Evolutionary conservation across 2,797 vertebrate species (phyloP).

Genomic region (Pangasius sanitwongsei): DNA sequence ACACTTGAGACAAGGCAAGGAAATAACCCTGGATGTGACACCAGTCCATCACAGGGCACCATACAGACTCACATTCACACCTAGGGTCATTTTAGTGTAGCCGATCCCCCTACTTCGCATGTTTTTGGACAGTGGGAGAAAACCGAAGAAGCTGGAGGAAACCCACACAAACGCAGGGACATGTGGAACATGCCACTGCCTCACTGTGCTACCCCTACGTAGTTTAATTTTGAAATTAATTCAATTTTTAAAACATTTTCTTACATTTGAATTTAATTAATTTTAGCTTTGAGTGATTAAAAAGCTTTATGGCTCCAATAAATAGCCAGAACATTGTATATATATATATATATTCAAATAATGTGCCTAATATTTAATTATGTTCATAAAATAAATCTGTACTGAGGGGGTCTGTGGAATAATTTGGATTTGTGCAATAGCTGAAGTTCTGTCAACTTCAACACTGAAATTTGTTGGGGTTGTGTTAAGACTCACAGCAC

Average conservation of each 20-base stretch:
- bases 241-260: background rate
- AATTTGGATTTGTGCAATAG: background rate
- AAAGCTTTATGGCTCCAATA: background rate
- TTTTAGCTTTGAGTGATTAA: background rate
- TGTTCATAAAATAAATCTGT: background rate
- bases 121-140: background rate
- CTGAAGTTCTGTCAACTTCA: background rate
- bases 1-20: background rate
- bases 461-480: background rate
- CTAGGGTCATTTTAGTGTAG: background rate
- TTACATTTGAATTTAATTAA: background rate
- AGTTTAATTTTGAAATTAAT: background rate
- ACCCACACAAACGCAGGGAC: background rate
- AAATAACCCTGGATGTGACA: background rate
- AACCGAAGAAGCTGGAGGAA: background rate
- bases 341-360: background rate
- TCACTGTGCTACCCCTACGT: background rate
- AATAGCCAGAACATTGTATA: background rate
- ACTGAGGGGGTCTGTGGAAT: background rate
- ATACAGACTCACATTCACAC: background rate
- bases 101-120: background rate
- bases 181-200: background rate
- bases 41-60: background rate
- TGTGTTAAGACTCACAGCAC: constrained; percentile 80
- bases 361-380: background rate